Evolutionary conservation across 2,888 invertebrate species (phyloP).

Genomic region (Orthonevra nobilis): DNA sequence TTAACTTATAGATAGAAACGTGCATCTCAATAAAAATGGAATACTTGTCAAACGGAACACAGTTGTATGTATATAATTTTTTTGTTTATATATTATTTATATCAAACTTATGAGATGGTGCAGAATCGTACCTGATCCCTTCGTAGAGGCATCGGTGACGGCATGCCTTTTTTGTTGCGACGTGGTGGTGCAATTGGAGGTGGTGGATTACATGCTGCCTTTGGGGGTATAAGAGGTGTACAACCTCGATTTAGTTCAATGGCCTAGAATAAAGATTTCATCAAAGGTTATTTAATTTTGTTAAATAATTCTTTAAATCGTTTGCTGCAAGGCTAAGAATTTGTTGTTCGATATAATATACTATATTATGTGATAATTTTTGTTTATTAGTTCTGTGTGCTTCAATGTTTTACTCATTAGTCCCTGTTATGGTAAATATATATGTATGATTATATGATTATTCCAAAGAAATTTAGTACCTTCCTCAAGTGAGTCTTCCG

Average conservation of each 20-base stretch:
- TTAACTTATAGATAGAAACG: slow-evolving; percentile 46
- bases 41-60: slow-evolving; percentile 42
- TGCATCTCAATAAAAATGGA: slow-evolving; percentile 53
- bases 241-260: slow-evolving; percentile 74
- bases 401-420: too few relatives aligned
- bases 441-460: too few relatives aligned
- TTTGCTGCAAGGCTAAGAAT: too few relatives aligned
- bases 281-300: too few relatives aligned
- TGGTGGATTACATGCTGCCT: slow-evolving; percentile 77
- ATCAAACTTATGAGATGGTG: slow-evolving; percentile 78
- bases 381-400: too few relatives aligned
- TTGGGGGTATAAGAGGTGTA: slow-evolving; percentile 85
- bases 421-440: too few relatives aligned
- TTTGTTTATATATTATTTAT: slow-evolving; percentile 59
- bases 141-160: slow-evolving; percentile 81
- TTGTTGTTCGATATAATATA: too few relatives aligned
- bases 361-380: too few relatives aligned
- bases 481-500: slow-evolving; percentile 89
- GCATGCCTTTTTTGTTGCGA: slow-evolving; percentile 82
- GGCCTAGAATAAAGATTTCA: slow-evolving; percentile 75
- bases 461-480: slow-evolving; percentile 79
- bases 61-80: slow-evolving; percentile 5
- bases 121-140: slow-evolving; percentile 80
- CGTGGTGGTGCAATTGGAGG: slow-evolving; percentile 85
- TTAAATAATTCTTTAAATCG: too few relatives aligned